Percentiles rank a stretch among this genome's conserved stretches.
These are phyloP conservation scores for Babyrousa celebensis DNA, from an alignment of 2,797 vertebrate species.

Conservation along the genomic window DNA sequence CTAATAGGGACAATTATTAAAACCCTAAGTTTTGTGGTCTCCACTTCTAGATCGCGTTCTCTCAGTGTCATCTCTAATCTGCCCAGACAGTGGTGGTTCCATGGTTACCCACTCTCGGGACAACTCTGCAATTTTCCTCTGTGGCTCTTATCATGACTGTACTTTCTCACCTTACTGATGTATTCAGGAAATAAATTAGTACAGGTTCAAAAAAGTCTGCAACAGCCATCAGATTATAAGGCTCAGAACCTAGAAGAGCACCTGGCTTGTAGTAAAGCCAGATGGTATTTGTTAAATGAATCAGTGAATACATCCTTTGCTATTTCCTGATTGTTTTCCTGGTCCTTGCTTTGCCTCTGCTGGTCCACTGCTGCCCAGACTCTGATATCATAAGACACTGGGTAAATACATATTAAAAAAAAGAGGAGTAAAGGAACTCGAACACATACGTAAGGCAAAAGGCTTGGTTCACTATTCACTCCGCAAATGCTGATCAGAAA, in stretches of 20 bases:
- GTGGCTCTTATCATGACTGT: not conserved
- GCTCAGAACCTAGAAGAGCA: not conserved
- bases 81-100: not conserved
- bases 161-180: not conserved
- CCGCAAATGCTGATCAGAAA: slow-evolving; percentile 99
- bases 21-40: not conserved
- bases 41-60: not conserved
- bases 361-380: not conserved
- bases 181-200: not conserved
- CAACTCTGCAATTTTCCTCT: not conserved
- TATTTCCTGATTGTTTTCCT: not conserved
- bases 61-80: not conserved
- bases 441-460: slow-evolving; percentile 98
- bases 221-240: not conserved
- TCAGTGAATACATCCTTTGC: not conserved
- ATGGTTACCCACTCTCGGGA: not conserved
- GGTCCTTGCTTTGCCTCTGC: not conserved
- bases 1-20: not conserved
- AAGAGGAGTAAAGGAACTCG: not conserved
- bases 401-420: not conserved
- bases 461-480: slow-evolving; percentile 98
- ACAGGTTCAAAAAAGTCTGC: not conserved
- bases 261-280: not conserved
- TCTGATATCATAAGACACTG: not conserved
- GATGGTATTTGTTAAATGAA: not conserved